A percentile compares a stretch with the other conserved stretches of the same genome.
phyloP scores from a whole-genome alignment of 2,888 invertebrate genomes.

The Danaus chrysippus region DNA sequence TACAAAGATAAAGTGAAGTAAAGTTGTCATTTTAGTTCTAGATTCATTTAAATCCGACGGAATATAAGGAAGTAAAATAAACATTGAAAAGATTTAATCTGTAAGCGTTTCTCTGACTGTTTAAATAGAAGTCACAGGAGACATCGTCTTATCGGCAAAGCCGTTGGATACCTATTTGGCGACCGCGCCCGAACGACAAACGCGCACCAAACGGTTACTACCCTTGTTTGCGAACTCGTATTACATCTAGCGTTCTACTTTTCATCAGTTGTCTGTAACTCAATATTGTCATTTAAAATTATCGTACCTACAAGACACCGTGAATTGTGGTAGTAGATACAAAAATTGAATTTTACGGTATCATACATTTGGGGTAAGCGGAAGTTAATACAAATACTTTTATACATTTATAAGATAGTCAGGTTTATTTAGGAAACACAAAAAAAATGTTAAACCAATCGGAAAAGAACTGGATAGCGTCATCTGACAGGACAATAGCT shows the following conservation, averaged over 20 bases:
- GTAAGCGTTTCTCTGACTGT: constrained; percentile 69
- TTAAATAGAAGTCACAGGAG: constrained; percentile 74
- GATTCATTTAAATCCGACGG: constrained; percentile 54
- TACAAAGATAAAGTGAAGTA: constrained; percentile 61
- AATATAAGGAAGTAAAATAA: constrained; percentile 62
- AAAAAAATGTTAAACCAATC: constrained; percentile 37
- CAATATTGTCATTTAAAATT: constrained; percentile 76
- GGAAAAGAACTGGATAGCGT: constrained; percentile 55
- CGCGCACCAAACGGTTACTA: constrained; percentile 60
- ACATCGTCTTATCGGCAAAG: constrained; percentile 71
- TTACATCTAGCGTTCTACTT: constrained; percentile 76
- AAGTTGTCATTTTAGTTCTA: constrained; percentile 60
- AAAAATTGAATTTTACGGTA: no score
- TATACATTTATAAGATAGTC: neutral
- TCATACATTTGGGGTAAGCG: no score
- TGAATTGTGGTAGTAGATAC: no score
- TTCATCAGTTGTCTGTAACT: constrained; percentile 70
- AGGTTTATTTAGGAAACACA: neutral
- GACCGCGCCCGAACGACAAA: constrained; percentile 47
- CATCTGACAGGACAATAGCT: constrained; percentile 56
- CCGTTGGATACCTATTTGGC: constrained; percentile 61
- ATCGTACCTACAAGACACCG: constrained; percentile 40
- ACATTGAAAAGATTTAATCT: constrained; percentile 70
- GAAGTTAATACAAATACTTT: neutral
- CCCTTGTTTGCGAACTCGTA: constrained; percentile 78